Evolutionary conservation across 2,888 invertebrate species (phyloP), one percentile per base, ranked within the genome.

Genomic region (Eupithecia dodoneata): DNA sequence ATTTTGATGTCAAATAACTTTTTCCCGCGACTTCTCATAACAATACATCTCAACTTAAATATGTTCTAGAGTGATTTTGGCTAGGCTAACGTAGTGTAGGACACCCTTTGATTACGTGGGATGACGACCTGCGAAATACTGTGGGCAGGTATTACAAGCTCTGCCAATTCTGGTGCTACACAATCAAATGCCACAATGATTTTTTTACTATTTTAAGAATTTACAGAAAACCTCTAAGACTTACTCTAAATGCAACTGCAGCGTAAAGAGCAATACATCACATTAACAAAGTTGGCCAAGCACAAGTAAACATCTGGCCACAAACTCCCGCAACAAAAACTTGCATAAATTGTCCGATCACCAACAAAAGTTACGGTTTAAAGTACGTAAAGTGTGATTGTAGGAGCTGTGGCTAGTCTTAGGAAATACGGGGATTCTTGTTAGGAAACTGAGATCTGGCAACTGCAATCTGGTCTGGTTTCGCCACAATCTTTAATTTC

Each of bases 291-390:
- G 74, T 73, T 77, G 49, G 47, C 30, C 10, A 30, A 30, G 63
- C 30, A 63, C 63, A 63, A 63, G 63, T 44, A 52, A 49, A 76
- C 79, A 75, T 81, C 79, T 79, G 78, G 75, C 67, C 71, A 30
- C 63, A 63, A 63, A 63, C 63, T 63, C 4, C 30, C 79, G 81
- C 81, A 85, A 86, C 84, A 85, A 82, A 80, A 86, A 86, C 84
- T 85, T 82, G 85, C 86, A 88, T 89, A 89, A 90, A 89, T 89
- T 89, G 86, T 87, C 83, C 81, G 85, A 90, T 90, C 87, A 87
- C 88, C 86, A 88, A 86, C 88, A 88, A 89, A 87, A 90, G 87
- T 89, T 87, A 83, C 85, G 86, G 87, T 88, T 88, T 85, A 89
- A 88, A 86, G 85, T 85, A 85, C 81, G 86, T 83, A 87, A 89